Evolutionary conservation across 1,140 invertebrate species (phyloP).

Genomic region (Drosophila navojoa): DNA sequence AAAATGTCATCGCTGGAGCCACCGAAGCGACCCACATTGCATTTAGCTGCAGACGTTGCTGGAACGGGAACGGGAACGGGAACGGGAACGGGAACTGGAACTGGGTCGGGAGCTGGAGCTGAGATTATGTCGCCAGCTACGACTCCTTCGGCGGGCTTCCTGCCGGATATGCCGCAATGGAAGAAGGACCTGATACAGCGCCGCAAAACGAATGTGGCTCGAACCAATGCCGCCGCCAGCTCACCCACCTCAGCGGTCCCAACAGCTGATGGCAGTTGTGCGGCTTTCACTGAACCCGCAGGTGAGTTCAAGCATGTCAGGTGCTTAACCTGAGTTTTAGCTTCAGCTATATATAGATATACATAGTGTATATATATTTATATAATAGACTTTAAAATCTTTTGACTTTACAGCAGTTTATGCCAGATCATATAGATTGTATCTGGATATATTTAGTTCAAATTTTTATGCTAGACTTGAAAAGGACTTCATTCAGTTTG

Average conservation of each 20-base stretch:
- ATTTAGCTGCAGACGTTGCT: conserved; percentile 45
- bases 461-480: too few relatives aligned
- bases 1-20: conserved; percentile 61
- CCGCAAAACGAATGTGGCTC: conserved; percentile 84
- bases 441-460: too few relatives aligned
- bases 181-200: conserved; percentile 90
- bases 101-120: conserved; percentile 19
- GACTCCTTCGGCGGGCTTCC: conserved; percentile 55
- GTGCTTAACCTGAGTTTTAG: background rate
- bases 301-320: conserved; percentile 45
- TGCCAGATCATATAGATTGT: too few relatives aligned
- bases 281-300: conserved; percentile 59
- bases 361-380: too few relatives aligned
- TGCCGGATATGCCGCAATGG: conserved; percentile 87
- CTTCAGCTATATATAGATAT: background rate
- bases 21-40: conserved; percentile 63
- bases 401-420: too few relatives aligned
- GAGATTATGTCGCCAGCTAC: conserved; percentile 34
- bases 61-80: conserved; percentile 8
- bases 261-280: conserved; percentile 50
- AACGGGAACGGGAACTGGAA: conserved; percentile 3
- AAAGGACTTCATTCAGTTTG: too few relatives aligned
- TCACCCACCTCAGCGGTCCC: conserved; percentile 35
- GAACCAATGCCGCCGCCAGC: conserved; percentile 56
- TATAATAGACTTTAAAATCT: too few relatives aligned